Evolutionary conservation across 2,113 vertebrate genomes (phyloP), one percentile per base, ranked within the genome.

Genomic region (Boleophthalmus pectinirostris): DNA sequence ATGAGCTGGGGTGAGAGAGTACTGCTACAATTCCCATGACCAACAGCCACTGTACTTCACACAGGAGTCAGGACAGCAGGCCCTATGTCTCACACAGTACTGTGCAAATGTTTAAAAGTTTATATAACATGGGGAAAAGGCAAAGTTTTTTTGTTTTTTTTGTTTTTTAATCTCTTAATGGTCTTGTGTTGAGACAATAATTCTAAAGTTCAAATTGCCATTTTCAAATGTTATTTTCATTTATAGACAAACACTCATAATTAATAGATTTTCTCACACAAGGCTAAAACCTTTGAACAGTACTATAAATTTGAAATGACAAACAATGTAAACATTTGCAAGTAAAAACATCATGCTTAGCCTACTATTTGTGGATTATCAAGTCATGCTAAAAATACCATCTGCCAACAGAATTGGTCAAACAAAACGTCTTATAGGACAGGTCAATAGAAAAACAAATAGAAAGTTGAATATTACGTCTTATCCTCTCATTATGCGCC

Each of bases 21-120:
- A 18, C 58, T 69, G 76, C 71, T 83, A 65, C 86, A 87, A 89
- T 91, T 91, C 86, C 86, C 89, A 90, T 74, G 75, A 75, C 78
- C 75, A 67, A 86, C 77, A 89, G 86, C 83, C 79, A 80, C 69
- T 51, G 68, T 69, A 46, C 69, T 72, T 82, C 45, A 23, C 70
- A 81, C 70, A 73, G 45, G 75, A 73, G 70, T 68, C 73, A 54
- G 43, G 61, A 78, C 20, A 1, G 38, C 2, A 29, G 29, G 29
- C 10, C 38, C 38, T 43, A 11, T 54, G 54, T 24, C 25, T 60
- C 15, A 60, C 24, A 29, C n/a, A n/a, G 18, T 54, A 54, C 13
- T 61, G 58, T 61, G 5, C 15, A 29, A 29, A 16, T 5, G 2
- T 60, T 29, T 60, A 24, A 58, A n/a, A 21, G 51, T 54, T 21